A percentile compares a stretch with the other conserved stretches of the same genome.
Evolutionary conservation across 2,888 invertebrate species (phyloP).

Genomic region (Rhamphomyia laevipes): DNA sequence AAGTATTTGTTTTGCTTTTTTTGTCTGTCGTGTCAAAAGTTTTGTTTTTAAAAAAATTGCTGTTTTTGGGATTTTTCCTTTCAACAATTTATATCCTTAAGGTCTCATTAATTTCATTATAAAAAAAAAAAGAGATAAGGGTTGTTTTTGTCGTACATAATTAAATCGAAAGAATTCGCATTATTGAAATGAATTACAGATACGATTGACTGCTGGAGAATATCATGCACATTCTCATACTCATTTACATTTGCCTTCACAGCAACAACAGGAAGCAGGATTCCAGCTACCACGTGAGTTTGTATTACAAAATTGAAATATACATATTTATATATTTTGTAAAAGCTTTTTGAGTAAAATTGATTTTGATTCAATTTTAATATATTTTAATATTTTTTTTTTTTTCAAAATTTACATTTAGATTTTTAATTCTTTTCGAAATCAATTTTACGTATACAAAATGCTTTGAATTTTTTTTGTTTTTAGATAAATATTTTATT

Average conservation of each 20-base stretch:
- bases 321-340: background rate
- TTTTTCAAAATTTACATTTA: background rate
- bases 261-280: conserved; percentile 58
- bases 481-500: conserved; percentile 4
- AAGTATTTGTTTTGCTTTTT: too few relatives aligned
- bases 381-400: background rate
- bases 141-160: conserved; percentile 12
- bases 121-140: conserved; percentile 10
- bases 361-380: background rate
- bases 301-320: conserved; percentile 28
- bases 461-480: background rate
- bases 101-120: too few relatives aligned
- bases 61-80: too few relatives aligned
- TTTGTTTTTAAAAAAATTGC: too few relatives aligned
- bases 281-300: conserved; percentile 48
- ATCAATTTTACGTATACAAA: background rate
- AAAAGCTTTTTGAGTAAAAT: background rate
- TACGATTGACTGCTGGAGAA: conserved; percentile 83
- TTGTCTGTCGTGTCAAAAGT: too few relatives aligned
- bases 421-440: background rate
- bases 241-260: conserved; percentile 82
- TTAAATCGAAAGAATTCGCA: conserved; percentile 23
- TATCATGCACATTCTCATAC: conserved; percentile 90
- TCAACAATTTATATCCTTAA: too few relatives aligned
- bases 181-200: conserved; percentile 42